These are phyloP conservation scores for Catotricha subobsoleta DNA, from an alignment of 2,888 invertebrate genomes.

Conservation along the genomic window DNA sequence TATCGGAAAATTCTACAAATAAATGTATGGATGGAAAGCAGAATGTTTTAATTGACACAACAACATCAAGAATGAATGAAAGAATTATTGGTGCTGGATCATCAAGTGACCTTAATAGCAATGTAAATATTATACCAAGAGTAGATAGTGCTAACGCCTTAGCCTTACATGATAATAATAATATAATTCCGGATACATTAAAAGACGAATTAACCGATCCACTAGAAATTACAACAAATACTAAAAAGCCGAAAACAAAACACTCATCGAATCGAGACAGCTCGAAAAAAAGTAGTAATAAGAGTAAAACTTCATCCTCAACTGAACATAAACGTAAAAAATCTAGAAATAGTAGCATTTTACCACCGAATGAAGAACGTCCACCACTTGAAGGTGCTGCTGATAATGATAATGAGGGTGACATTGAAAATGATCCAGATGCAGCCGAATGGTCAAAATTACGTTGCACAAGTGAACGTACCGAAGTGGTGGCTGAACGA, in stretches of 20 bases:
- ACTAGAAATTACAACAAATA: conserved; percentile 8
- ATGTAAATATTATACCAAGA: neutral
- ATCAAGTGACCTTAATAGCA: neutral
- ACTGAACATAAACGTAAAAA: conserved; percentile 1
- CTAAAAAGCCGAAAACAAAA: conserved; percentile 3
- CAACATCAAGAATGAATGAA: neutral
- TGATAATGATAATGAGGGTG: conserved; percentile 33
- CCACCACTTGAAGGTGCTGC: conserved; percentile 21
- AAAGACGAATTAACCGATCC: conserved; percentile 3
- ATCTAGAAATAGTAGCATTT: conserved; percentile 18
- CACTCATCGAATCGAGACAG: conserved; percentile 14
- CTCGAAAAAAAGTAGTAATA: conserved; percentile 6
- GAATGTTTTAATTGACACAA: neutral
- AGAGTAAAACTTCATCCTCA: conserved; percentile 9
- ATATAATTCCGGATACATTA: too few species aligned
- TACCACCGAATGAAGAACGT: conserved; percentile 20
- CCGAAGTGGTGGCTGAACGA: conserved; percentile 73
- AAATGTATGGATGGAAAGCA: neutral
- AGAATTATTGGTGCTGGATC: neutral
- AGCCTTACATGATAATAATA: too few species aligned
- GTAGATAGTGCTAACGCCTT: too few species aligned
- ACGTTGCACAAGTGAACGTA: conserved; percentile 74
- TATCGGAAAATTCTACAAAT: neutral
- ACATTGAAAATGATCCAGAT: conserved; percentile 54
- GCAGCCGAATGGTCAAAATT: conserved; percentile 65